Base-by-base conservation (phyloP, 1,140 invertebrate species). In the Heliconius eleuchia region DNA sequence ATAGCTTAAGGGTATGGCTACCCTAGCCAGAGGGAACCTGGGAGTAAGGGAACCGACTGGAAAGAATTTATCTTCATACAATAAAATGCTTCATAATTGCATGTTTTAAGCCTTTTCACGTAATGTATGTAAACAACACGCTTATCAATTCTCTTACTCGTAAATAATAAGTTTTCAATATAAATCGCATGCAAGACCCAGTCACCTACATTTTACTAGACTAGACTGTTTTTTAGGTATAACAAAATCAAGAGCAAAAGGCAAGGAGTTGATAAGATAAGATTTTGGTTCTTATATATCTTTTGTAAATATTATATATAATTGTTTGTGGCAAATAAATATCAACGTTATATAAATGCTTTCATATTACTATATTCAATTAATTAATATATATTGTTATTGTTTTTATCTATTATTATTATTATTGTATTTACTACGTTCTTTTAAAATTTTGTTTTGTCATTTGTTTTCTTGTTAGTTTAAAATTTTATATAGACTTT, bases 151-250 rank as follows among this genome's bases (percentile, higher is more conserved):
- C 30, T 27, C 9, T 66, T 30, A 6, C 5, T 11, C 11, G 60
- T 66, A 66, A 66, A 66, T 66, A 66, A 66, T 30, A 18, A 66
- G 16, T 66, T 27, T 66, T 66, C 57, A 66, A 66, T 66, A 30
- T n/a, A 30, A 1, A 30, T 16, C 8, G 11, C 4, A 66, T 66
- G 16, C 6, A 1, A 66, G 9, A 30, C 60, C 60, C 60, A 66
- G 60, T 66, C 13, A 66, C 60, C 60, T 16, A 66, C 27, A 27
- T 66, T 30, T 30, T 66, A 16, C 27, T 66, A 66, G 60, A 66
- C 60, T 34, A 34, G 30, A 66, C 23, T 66, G 60, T 66, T 66
- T 66, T 16, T 27, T 66, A 37, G 34, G 7, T 37, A 66, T 30
- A 13, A 13, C 23, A 66, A 66, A 11, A 57, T 19, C 18, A 57